phyloP scores from a whole-genome alignment of 2,888 invertebrate species.

The Leptopilina myrica region DNA sequence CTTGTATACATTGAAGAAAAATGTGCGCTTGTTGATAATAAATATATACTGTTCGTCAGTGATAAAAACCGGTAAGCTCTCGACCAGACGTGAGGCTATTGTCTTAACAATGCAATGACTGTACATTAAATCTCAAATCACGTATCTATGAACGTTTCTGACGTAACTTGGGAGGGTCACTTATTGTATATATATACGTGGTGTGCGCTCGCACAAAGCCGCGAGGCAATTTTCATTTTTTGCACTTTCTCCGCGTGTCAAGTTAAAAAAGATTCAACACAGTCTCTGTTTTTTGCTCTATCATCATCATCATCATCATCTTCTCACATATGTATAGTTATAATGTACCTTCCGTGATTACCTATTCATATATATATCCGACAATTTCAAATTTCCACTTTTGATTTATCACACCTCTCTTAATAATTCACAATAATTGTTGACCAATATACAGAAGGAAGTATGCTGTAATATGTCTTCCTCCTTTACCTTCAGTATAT shows the following conservation, averaged over 20 bases:
- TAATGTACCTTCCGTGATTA: constrained; percentile 17
- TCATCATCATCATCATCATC: constrained; percentile 25
- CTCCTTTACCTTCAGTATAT: neutral
- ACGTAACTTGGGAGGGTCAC: constrained; percentile 55
- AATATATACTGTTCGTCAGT: neutral
- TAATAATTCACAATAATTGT: constrained; percentile 10
- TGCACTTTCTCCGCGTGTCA: constrained; percentile 60
- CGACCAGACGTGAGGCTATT: constrained; percentile 29
- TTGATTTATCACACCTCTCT: constrained; percentile 16
- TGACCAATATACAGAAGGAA: constrained; percentile 1
- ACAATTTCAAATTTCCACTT: constrained; percentile 9
- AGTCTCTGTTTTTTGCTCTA: constrained; percentile 27
- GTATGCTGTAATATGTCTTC: constrained; percentile 10
- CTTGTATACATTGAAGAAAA: neutral
- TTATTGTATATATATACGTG: constrained; percentile 37
- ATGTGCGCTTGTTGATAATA: neutral
- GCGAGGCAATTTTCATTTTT: constrained; percentile 61
- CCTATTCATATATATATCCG: constrained; percentile 11
- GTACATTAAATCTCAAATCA: constrained; percentile 48
- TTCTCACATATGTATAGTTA: neutral
- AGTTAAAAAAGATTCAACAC: constrained; percentile 44
- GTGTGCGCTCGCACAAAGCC: constrained; percentile 41
- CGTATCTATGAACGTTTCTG: constrained; percentile 44
- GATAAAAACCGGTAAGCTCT: constrained; percentile 37
- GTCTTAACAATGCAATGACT: constrained; percentile 44